Evolutionary conservation across 1,140 invertebrate genomes (phyloP).

Genomic region (Lucilia sericata): DNA sequence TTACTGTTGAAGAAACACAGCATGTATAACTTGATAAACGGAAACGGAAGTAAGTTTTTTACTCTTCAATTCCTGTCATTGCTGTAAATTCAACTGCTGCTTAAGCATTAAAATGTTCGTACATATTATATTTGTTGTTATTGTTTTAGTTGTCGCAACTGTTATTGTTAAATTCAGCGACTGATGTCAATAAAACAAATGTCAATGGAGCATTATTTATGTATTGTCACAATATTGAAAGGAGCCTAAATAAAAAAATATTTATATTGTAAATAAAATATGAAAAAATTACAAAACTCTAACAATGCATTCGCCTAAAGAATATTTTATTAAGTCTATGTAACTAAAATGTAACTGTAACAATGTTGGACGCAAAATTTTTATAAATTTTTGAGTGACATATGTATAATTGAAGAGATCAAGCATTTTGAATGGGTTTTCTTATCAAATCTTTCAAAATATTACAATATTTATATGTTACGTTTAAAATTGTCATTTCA

Average conservation of each 20-base stretch:
- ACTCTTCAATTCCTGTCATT: background rate
- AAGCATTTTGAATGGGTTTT: too few relatives aligned
- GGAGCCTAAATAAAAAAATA: background rate
- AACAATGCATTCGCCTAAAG: too few relatives aligned
- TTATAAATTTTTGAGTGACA: too few relatives aligned
- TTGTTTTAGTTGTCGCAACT: background rate
- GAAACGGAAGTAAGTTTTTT: background rate
- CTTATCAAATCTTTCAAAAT: too few relatives aligned
- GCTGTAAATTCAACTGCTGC: background rate
- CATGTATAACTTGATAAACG: background rate
- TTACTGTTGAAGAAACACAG: background rate
- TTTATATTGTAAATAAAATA: background rate
- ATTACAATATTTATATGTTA: too few relatives aligned
- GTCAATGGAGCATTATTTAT: background rate
- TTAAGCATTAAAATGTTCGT: background rate
- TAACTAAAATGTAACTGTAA: too few relatives aligned
- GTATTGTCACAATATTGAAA: constrained; percentile 10
- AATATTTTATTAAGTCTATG: too few relatives aligned
- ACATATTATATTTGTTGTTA: background rate
- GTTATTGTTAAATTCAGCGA: background rate
- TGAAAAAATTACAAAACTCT: background rate
- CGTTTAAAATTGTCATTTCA: too few relatives aligned
- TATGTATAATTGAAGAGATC: too few relatives aligned
- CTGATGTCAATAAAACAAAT: constrained; percentile 21
- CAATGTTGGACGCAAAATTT: too few relatives aligned